Conservation (phyloP, 2,113 vertebrate species). For the Anarhynchus alexandrinus region DNA sequence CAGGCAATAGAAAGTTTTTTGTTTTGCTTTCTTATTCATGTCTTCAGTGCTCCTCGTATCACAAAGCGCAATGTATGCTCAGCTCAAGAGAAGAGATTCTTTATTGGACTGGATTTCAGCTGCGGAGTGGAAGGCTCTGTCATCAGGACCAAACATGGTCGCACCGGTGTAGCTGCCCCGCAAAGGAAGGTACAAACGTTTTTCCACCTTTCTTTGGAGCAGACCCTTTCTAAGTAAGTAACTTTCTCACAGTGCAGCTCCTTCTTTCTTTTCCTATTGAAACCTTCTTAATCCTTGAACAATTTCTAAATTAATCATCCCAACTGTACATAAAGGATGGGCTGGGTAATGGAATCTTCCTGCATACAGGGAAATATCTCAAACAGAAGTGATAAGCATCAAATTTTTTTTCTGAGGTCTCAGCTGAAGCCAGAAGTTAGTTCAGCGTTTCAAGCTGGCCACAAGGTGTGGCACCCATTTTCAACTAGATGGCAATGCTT, state of each 20-base stretch:
- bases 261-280: neutral
- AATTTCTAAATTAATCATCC: neutral
- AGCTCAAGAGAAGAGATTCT: neutral
- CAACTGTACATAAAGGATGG: fast-evolving
- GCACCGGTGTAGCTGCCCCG: neutral
- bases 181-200: neutral
- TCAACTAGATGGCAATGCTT: neutral
- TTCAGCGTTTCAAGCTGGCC: neutral
- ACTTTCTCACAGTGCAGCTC: neutral
- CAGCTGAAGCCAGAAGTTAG: neutral
- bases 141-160: neutral
- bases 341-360: neutral
- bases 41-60: neutral
- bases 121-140: neutral
- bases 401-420: neutral
- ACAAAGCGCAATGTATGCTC: neutral
- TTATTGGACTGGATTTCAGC: neutral
- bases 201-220: neutral
- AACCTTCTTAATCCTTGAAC: neutral
- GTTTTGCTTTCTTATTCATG: neutral
- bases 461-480: neutral
- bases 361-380: neutral
- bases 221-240: neutral
- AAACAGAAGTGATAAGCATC: slow-evolving; percentile 7
- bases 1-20: neutral